Evolutionary conservation across 2,113 vertebrate species (phyloP).

Genomic region (Podarcis muralis): DNA sequence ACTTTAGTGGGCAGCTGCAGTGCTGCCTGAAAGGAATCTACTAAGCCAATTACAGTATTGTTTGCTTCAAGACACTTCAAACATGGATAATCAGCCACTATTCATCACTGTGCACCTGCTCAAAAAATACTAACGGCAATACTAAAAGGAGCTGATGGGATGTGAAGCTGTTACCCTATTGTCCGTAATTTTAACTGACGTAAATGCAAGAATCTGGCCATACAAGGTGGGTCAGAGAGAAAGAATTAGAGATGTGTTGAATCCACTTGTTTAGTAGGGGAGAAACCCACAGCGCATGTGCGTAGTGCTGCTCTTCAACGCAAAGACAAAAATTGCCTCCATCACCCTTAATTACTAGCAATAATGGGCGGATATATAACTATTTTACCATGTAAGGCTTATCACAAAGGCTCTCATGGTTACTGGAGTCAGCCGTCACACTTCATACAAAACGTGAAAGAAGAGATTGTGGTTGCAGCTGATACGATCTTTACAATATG

Average conservation of each 20-base stretch:
- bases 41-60: slow-evolving; percentile 47
- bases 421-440: background rate
- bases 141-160: background rate
- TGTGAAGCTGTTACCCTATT: background rate
- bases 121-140: background rate
- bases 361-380: background rate
- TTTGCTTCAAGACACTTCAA: slow-evolving; percentile 45
- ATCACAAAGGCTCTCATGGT: background rate
- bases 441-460: background rate
- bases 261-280: background rate
- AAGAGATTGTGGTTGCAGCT: background rate
- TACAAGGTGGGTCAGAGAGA: fast-evolving
- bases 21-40: slow-evolving; percentile 48
- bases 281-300: background rate
- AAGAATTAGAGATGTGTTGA: slow-evolving; percentile 14
- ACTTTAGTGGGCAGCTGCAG: slow-evolving; percentile 59
- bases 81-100: slow-evolving; percentile 60
- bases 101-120: slow-evolving; percentile 73
- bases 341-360: background rate
- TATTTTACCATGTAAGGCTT: background rate
- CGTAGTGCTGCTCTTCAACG: background rate
- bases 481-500: background rate
- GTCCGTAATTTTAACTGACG: background rate
- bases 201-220: background rate
- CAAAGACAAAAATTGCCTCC: background rate